Conservation (phyloP, 2,797 vertebrate species). For the Gastrophryne carolinensis region DNA sequence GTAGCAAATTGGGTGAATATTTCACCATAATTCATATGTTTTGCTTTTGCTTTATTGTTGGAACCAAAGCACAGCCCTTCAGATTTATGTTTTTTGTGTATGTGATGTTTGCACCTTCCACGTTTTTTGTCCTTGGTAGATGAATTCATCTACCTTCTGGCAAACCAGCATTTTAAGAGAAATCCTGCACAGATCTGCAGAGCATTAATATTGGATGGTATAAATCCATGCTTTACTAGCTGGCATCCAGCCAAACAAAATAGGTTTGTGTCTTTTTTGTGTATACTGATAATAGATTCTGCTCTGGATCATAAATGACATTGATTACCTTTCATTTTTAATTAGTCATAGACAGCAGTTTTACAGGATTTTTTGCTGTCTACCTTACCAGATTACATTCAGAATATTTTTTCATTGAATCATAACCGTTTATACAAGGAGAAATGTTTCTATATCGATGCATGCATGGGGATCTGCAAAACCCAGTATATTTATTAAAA, state of each 20-base stretch:
- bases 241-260: slow-evolving; percentile 39
- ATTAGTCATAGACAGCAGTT: background rate
- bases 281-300: background rate
- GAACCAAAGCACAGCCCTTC: slow-evolving; percentile 25
- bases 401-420: background rate
- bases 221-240: slow-evolving; percentile 26
- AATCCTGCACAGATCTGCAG: slow-evolving; percentile 7
- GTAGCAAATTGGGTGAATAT: no score
- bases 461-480: background rate
- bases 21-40: no score
- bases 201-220: background rate
- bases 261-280: slow-evolving; percentile 14
- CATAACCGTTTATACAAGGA: background rate
- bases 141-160: background rate
- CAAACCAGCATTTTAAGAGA: slow-evolving; percentile 12
- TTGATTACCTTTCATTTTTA: slow-evolving; percentile 38
- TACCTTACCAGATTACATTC: background rate
- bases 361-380: background rate
- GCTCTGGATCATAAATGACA: background rate
- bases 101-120: background rate
- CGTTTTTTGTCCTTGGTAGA: background rate
- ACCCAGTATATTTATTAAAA: background rate
- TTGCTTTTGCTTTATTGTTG: background rate
- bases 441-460: background rate
- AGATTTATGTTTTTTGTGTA: background rate